A percentile compares a stretch with the other conserved stretches of the same genome.
phyloP scores from a whole-genome alignment of 1,140 invertebrate genomes.

The Polyergus mexicanus region DNA sequence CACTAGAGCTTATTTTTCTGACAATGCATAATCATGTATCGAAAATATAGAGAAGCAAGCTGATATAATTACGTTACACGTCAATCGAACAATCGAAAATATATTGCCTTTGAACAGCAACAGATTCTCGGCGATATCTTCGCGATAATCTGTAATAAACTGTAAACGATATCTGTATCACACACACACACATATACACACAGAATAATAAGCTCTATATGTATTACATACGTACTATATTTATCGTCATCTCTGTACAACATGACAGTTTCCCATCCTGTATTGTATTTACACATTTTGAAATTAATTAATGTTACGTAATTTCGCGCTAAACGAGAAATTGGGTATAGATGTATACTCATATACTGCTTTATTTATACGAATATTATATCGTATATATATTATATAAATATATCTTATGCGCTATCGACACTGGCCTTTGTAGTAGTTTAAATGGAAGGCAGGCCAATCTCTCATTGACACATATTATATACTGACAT shows the following conservation, averaged over 20 bases:
- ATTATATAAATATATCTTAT: slow-evolving; percentile 55
- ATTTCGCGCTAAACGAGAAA: slow-evolving; percentile 51
- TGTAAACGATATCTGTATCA: background rate
- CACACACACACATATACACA: too few relatives aligned
- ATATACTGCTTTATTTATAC: slow-evolving; percentile 48
- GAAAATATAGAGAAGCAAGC: background rate
- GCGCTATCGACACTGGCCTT: slow-evolving; percentile 79
- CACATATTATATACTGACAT: slow-evolving; percentile 34
- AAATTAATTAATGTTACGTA: slow-evolving; percentile 60
- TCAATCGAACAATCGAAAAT: background rate
- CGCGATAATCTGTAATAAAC: background rate
- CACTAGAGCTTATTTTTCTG: slow-evolving; percentile 71
- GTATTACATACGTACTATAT: slow-evolving; percentile 36
- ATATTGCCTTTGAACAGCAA: background rate
- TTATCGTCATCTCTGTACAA: slow-evolving; percentile 64
- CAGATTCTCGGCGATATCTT: background rate
- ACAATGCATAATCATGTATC: slow-evolving; percentile 16
- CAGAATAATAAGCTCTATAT: slow-evolving; percentile 66
- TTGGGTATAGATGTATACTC: slow-evolving; percentile 43
- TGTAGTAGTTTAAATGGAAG: slow-evolving; percentile 77
- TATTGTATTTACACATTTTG: slow-evolving; percentile 55
- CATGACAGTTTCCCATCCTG: slow-evolving; percentile 58
- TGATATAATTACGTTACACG: background rate
- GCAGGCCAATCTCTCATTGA: slow-evolving; percentile 57
- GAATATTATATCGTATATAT: slow-evolving; percentile 43